Base-by-base conservation (phyloP, 2,113 vertebrate species). In the Phylloscopus trochiloides region DNA sequence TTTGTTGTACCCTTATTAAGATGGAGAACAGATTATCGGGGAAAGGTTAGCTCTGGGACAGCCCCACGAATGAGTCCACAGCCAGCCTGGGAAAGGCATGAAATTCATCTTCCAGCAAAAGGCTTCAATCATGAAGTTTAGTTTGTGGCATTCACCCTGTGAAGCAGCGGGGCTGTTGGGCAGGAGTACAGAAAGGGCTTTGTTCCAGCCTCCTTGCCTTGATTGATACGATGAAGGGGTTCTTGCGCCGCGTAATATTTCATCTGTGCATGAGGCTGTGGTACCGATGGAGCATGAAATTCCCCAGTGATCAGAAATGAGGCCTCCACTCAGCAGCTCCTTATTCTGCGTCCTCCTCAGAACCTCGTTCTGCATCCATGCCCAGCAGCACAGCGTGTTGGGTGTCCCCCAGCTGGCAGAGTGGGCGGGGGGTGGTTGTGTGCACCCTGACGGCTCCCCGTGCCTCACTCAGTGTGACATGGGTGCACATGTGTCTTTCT, bases 61-160 rank as follows among this genome's bases (percentile, higher is more conserved):
- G 79, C 45, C 45, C 52, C 72, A n/a, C 4, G 8, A 96, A 90
- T 36, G 65, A 83, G 55, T 54, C 48, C 42, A 40, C 54, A 86
- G 81, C 68, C 47, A 90, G 79, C 74, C 54, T 73, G 59, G 31
- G 79, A 85, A 94, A 92, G 94, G 74, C 83, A 92, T 43, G 40
- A 96, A 90, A 96, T 95, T 84, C 9, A 76, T 93, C 91, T 96
- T 82, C 83, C 71, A 79, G 92, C 70, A 67, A 96, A 95, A 95
- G 29, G 34, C 66, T 84, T 94, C n/a, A 24, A 59, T 71, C 57
- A 42, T 34, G 78, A 95, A 82, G 92, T 94, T 94, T 77, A 65
- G 80, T 88, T 90, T 90, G 93, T 54, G 38, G 38, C 66, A 76
- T 92, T 94, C 81, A 59, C 71, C 78, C 84, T 71, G 81, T 3